Base-by-base conservation (phyloP, 2,113 vertebrate genomes). In the Triplophysa tibetana region DNA sequence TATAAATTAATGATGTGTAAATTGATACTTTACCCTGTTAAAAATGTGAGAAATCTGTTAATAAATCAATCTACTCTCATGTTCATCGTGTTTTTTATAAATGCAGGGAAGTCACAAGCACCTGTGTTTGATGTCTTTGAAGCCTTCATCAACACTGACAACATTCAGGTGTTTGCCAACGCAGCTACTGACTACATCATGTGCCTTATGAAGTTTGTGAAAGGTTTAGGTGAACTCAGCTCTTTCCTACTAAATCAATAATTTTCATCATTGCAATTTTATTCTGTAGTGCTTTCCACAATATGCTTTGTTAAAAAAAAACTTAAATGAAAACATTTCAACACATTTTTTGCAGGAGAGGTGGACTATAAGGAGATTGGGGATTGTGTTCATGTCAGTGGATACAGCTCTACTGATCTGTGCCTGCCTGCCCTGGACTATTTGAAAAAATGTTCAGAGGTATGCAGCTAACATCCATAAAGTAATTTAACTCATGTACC, bases 151-250 rank as follows among this genome's bases (percentile, higher is more conserved):
- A 97, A 94, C 85, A 99, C 97, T 0, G 97, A 98, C 92, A 98
- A 95, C 93, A 96, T 99, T 90, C 98, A 99, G 85, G 98, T 99
- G 63, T 99, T 99, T 82, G 98, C 97, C 79, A 99, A 97, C 5
- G 98, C 98, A 0, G 96, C 97, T 86, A 98, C 96, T 0, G 98
- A 98, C 92, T 99, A 98, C 91, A 97, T 99, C 92, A 97, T 98
- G 95, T 99, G 98, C 91, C 97, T 99, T 91, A 96, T 99, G 96
- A 99, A 99, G 90, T 99, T 99, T 86, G 95, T 99, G 84, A 99
- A 99, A 89, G 98, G 98, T 63, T 90, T 99, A 88, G 98, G 97
- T 99, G 87, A 85, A 90, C 16, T 52, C 0, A 1, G 5, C 64
- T 62, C 29, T 7, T 43, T 69, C 5, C 2, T 29, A 16, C 14